Conservation (phyloP, 1,140 invertebrate species). For the Atta cephalotes region DNA sequence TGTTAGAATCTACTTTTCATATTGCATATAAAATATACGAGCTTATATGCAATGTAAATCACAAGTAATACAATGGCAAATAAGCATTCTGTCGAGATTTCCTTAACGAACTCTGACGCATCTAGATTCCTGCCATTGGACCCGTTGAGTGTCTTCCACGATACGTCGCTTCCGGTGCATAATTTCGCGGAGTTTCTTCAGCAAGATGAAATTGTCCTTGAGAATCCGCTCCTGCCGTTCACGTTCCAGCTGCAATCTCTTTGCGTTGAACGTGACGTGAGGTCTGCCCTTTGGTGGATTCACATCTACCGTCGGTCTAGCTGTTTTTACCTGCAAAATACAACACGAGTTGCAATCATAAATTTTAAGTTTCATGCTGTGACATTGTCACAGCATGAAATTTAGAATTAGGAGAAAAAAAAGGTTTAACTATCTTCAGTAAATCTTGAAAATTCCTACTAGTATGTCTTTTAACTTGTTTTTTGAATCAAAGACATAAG, state of each 20-base stretch:
- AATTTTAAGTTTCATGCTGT: background rate
- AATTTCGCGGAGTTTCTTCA: slow-evolving; percentile 81
- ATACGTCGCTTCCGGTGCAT: slow-evolving; percentile 79
- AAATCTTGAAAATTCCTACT: background rate
- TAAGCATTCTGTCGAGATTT: background rate
- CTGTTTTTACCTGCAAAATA: slow-evolving; percentile 77
- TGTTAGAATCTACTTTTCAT: background rate
- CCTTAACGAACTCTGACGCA: slow-evolving; percentile 80
- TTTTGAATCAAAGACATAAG: too few relatives aligned
- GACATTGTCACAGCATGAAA: background rate
- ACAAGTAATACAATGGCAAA: background rate
- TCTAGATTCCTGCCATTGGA: slow-evolving; percentile 75
- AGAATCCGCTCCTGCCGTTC: slow-evolving; percentile 82
- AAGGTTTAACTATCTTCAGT: background rate
- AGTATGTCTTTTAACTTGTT: background rate
- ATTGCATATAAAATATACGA: background rate
- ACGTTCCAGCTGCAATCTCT: slow-evolving; percentile 81
- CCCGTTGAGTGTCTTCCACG: slow-evolving; percentile 65
- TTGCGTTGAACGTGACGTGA: slow-evolving; percentile 81
- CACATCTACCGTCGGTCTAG: slow-evolving; percentile 81
- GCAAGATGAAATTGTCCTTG: slow-evolving; percentile 83
- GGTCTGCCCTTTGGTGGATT: slow-evolving; percentile 78
- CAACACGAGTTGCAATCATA: background rate
- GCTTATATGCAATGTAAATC: background rate
- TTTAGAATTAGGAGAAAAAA: background rate